These are phyloP conservation scores for Chionodraco myersi DNA, from an alignment of 2,113 vertebrate species.

Conservation along the genomic window DNA sequence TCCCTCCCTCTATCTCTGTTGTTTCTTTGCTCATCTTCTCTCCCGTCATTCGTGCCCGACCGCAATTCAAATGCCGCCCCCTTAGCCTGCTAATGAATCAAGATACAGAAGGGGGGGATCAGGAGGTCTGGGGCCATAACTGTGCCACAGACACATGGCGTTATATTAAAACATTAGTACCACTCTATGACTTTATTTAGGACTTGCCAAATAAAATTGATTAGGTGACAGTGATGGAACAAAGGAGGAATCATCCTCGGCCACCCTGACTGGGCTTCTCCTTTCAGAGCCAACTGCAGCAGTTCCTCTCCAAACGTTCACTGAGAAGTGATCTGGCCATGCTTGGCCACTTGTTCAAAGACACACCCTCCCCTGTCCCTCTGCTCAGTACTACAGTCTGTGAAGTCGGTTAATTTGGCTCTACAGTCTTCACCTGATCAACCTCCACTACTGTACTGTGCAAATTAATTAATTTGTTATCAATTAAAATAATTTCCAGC, in stretches of 20 bases:
- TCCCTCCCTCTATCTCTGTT: constrained; percentile 39
- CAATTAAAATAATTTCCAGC: not conserved
- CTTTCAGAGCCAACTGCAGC: constrained; percentile 71
- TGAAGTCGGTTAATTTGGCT: not conserved
- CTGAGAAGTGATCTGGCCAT: constrained; percentile 53
- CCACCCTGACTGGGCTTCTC: constrained; percentile 65
- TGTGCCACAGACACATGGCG: constrained; percentile 80
- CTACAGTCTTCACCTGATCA: constrained; percentile 7
- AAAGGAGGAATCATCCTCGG: constrained; percentile 75
- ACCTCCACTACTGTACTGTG: too few relatives aligned
- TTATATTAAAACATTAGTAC: constrained; percentile 86
- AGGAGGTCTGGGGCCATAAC: constrained; percentile 58
- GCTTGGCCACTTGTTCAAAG: constrained; percentile 57
- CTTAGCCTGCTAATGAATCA: constrained; percentile 66
- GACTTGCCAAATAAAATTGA: constrained; percentile 82
- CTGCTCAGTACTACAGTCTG: constrained; percentile 9
- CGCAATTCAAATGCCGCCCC: constrained; percentile 63
- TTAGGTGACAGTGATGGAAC: constrained; percentile 78
- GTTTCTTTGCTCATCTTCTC: constrained; percentile 61
- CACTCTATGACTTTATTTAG: constrained; percentile 86
- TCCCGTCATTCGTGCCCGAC: constrained; percentile 52
- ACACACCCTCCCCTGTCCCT: constrained; percentile 20
- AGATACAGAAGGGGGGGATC: constrained; percentile 66
- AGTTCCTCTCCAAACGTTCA: constrained; percentile 63
- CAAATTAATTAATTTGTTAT: not conserved